These are phyloP conservation scores for Malthinus flaveolus DNA, from an alignment of 2,888 invertebrate species.

Conservation along the genomic window DNA sequence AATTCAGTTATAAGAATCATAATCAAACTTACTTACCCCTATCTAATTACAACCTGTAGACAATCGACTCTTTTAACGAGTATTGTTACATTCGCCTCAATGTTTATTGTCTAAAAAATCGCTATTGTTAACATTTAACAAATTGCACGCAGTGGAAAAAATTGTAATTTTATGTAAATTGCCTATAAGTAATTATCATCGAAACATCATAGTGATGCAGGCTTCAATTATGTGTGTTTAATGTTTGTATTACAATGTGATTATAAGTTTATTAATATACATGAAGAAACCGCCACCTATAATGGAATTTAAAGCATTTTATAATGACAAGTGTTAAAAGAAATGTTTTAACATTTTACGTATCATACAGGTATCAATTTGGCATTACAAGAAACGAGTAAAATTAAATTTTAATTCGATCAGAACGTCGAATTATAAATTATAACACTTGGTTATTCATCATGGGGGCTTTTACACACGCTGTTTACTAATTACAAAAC, in stretches of 20 bases:
- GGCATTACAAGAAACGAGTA: constrained; percentile 4
- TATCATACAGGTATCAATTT: constrained; percentile 21
- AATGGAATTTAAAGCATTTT: constrained; percentile 16
- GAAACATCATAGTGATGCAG: neutral
- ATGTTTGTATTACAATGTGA: constrained; percentile 6
- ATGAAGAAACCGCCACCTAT: constrained; percentile 23
- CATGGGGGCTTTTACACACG: neutral
- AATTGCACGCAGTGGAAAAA: neutral
- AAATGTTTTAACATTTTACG: constrained; percentile 10
- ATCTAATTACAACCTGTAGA: constrained; percentile 2
- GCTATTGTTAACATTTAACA: neutral
- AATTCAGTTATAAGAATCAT: neutral
- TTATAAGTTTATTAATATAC: constrained; percentile 15
- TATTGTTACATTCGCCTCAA: no score
- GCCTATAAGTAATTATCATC: constrained; percentile 2
- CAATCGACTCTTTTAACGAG: neutral
- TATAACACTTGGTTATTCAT: neutral
- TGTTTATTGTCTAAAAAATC: neutral
- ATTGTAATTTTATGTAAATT: neutral
- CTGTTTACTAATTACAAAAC: neutral
- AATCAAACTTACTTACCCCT: neutral
- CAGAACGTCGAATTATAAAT: no score
- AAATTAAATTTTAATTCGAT: neutral
- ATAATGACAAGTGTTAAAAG: constrained; percentile 14
- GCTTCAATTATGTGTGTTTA: constrained; percentile 8